phyloP scores from a whole-genome alignment of 2,797 vertebrate genomes.

The Leucoraja ocellata region DNA sequence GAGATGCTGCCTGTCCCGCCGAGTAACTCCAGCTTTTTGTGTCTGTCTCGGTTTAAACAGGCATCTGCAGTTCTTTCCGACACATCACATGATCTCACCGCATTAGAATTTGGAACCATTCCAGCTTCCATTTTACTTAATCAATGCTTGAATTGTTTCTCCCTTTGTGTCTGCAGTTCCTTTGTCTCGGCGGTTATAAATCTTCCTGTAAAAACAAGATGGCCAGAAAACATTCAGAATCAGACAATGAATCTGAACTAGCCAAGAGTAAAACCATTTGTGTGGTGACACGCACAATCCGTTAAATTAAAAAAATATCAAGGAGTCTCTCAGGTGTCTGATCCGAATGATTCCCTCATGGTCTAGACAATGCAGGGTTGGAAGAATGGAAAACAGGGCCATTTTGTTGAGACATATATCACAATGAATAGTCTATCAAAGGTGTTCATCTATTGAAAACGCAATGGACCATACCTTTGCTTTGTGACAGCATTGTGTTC shows the following conservation, averaged over 20 bases:
- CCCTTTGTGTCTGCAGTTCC: background rate
- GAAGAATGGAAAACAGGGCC: background rate
- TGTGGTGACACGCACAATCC: background rate
- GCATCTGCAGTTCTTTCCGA: too few species aligned
- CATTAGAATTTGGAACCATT: too few species aligned
- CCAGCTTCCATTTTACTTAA: too few species aligned
- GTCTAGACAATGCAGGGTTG: background rate
- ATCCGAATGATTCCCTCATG: background rate
- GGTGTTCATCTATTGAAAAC: background rate
- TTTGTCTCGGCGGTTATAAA: background rate
- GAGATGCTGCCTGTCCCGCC: too few species aligned
- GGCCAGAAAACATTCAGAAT: background rate
- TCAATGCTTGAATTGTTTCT: background rate
- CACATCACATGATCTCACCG: too few species aligned
- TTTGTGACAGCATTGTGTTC: conserved; percentile 1
- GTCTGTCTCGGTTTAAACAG: too few species aligned
- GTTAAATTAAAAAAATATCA: background rate
- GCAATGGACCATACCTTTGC: conserved; percentile 1
- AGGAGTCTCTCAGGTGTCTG: background rate
- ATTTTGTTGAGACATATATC: background rate
- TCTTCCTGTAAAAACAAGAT: background rate
- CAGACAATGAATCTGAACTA: background rate
- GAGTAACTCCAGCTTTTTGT: too few species aligned
- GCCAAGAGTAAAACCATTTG: background rate
- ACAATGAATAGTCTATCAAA: background rate